These are phyloP conservation scores for Zophobas atratus DNA, from an alignment of 1,140 invertebrate genomes.

Conservation along the genomic window DNA sequence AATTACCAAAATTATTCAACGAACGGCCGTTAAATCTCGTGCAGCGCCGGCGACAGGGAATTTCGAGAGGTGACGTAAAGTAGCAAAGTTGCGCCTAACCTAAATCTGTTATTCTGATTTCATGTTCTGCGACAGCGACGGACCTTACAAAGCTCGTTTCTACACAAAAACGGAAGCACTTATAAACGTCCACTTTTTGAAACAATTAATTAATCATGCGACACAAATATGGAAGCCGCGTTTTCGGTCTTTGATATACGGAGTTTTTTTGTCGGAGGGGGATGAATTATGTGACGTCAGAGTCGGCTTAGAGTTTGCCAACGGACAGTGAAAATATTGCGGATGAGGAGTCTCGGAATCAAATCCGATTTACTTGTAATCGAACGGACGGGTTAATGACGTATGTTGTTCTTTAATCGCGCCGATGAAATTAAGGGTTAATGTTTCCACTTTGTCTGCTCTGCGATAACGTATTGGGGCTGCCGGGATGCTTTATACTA, in stretches of 20 bases:
- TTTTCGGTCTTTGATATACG: not conserved
- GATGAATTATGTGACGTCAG: constrained; percentile 4
- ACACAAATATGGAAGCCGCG: not conserved
- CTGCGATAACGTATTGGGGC: constrained; percentile 23
- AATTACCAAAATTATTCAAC: not conserved
- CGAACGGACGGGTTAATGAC: not conserved
- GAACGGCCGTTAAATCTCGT: not conserved
- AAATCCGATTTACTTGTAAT: not conserved
- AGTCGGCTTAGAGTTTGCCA: not conserved
- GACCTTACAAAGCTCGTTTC: not conserved
- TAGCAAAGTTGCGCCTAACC: not conserved
- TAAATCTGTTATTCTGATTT: not conserved
- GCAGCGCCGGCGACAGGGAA: not conserved
- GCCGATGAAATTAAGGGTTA: constrained; percentile 11
- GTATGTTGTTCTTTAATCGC: constrained; percentile 23
- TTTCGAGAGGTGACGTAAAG: constrained; percentile 1
- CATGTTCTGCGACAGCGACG: not conserved
- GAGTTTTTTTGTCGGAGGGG: not conserved
- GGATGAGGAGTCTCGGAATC: not conserved
- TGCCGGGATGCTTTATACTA: constrained; percentile 13
- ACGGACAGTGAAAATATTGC: not conserved
- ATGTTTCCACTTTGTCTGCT: constrained; percentile 22
- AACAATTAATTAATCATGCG: not conserved
- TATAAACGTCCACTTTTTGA: not conserved
- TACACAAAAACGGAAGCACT: not conserved